Evolutionary conservation across 2,797 vertebrate species (phyloP).

Genomic region (Anabacerthia variegaticeps): DNA sequence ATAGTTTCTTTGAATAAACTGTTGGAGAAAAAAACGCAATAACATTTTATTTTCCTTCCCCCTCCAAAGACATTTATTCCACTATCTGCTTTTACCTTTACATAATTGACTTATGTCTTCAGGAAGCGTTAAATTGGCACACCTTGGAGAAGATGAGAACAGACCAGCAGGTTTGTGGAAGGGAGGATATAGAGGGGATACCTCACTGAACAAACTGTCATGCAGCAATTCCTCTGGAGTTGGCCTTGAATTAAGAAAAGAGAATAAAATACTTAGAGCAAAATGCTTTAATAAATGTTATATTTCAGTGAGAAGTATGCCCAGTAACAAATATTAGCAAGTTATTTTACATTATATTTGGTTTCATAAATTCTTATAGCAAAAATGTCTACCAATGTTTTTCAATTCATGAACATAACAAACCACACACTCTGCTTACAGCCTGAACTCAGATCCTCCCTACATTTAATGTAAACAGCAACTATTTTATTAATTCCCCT

Average conservation of each 20-base stretch:
- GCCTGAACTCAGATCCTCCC: background rate
- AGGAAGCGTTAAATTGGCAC: slow-evolving; percentile 89
- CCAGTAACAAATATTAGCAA: background rate
- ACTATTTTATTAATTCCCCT: background rate
- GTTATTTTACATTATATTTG: background rate
- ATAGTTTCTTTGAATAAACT: background rate
- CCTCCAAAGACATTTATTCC: background rate
- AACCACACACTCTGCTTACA: background rate
- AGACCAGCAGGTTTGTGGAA: slow-evolving; percentile 85
- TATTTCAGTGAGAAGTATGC: background rate
- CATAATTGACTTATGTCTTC: slow-evolving; percentile 92
- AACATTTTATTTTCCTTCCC: background rate
- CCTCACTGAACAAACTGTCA: slow-evolving; percentile 83
- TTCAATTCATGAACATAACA: background rate
- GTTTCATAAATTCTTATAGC: background rate
- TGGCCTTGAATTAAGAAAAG: slow-evolving; percentile 73
- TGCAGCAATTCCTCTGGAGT: slow-evolving; percentile 86
- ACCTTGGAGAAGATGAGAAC: slow-evolving; percentile 92
- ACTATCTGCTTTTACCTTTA: slow-evolving; percentile 82
- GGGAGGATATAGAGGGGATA: slow-evolving; percentile 81
- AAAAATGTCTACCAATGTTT: background rate
- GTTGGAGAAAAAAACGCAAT: background rate
- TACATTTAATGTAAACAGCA: background rate
- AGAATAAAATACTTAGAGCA: background rate
- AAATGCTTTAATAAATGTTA: background rate